Base-by-base conservation (phyloP, 2,888 invertebrate species). In the Sarcophaga rosellei region DNA sequence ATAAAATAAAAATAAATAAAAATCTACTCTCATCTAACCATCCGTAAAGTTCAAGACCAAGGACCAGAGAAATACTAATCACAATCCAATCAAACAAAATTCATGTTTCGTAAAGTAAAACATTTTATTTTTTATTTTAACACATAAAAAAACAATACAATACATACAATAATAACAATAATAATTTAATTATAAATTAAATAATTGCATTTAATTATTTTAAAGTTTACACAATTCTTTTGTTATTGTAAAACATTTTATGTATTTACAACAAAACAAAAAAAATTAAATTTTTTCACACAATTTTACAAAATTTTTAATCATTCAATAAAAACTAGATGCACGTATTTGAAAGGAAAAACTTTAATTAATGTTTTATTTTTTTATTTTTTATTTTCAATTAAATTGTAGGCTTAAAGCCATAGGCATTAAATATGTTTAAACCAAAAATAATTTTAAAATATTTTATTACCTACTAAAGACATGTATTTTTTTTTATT, bases 41-140 rank as follows among this genome's bases (percentile, higher is more conserved):
- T 85, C 84, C 83, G 75, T 83, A 86, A 88, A 88, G 87, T 88
- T 88, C 88, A 88, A 88, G 88, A 88, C 88, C 88, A 88, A 86
- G 88, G 88, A 87, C 85, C 74, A 47, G 77, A 81, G 83, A 83
- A 77, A 69, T 35, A 35, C 1, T 35, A 35, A 35, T 35, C 35
- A 35, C 35, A 35, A 35, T n/a, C 35, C 35, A 35, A 35, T 35
- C 35, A 35, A 35, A 35, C 35, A 35, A 35, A 35, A 35, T 35
- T 35, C 35, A 35, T 35, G 35, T 81, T 70, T 69, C 63, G 6
- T 21, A 62, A 61, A 57, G 3, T 70, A 44, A 65, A 63, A 81
- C 59, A 66, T 81, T 61, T 74, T 68, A 53, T 63, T 21, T 17
- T 21, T 21, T 45, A 20, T 62, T 61, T 17, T 73, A 35, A 6